Conservation (phyloP, 1,140 invertebrate genomes). For the Centruroides vittatus region DNA sequence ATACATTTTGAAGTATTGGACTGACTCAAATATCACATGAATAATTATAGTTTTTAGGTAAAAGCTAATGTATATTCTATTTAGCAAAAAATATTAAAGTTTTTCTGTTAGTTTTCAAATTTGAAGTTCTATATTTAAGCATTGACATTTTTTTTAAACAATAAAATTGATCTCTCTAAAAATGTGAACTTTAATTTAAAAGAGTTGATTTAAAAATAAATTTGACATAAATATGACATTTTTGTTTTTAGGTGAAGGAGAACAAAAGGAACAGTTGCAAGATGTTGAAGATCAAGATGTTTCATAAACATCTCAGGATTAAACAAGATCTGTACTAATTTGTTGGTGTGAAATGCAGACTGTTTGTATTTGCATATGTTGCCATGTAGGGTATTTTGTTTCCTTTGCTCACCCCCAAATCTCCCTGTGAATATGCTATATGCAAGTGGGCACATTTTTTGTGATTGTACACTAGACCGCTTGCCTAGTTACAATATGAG, state of each 20-base stretch:
- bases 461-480: too few relatives aligned
- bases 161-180: not conserved
- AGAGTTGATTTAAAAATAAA: too few relatives aligned
- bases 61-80: not conserved
- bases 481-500: too few relatives aligned
- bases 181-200: not conserved
- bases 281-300: conserved; percentile 14
- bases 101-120: too few relatives aligned
- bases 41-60: not conserved
- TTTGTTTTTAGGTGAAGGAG: conserved; percentile 5
- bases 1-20: too few relatives aligned
- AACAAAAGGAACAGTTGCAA: conserved; percentile 8
- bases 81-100: not conserved
- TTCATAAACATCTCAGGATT: conserved; percentile 8
- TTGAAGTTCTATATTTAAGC: too few relatives aligned
- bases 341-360: conserved; percentile 8
- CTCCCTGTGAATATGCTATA: too few relatives aligned
- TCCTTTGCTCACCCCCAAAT: conserved; percentile 11
- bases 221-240: not conserved
- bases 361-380: conserved; percentile 15
- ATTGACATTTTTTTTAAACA: too few relatives aligned
- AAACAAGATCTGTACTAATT: too few relatives aligned
- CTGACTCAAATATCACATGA: too few relatives aligned
- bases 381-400: conserved; percentile 12
- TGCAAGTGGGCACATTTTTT: too few relatives aligned